Percentiles rank a stretch among this genome's conserved stretches.
phyloP scores from a whole-genome alignment of 1,140 invertebrate species.

The Mya arenaria region DNA sequence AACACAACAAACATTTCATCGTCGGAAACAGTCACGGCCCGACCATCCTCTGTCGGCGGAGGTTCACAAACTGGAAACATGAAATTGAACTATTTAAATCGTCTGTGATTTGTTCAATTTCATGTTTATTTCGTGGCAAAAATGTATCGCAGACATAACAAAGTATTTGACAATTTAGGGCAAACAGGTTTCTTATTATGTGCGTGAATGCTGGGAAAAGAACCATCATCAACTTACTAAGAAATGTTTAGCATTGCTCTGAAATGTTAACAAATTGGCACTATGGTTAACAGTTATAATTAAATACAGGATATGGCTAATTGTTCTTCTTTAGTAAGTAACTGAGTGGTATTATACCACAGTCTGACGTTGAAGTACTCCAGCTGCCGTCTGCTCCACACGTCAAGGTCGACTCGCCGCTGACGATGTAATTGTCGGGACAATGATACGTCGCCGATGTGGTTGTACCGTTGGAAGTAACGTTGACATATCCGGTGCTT shows the following conservation, averaged over 20 bases:
- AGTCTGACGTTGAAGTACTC: slow-evolving; percentile 13
- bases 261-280: too few relatives aligned
- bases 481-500: neutral
- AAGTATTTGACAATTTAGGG: neutral
- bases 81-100: too few relatives aligned
- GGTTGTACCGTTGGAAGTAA: slow-evolving; percentile 2
- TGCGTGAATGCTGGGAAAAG: too few relatives aligned
- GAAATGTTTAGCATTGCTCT: too few relatives aligned
- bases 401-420: neutral
- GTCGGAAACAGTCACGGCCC: slow-evolving; percentile 4
- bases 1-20: slow-evolving; percentile 10
- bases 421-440: neutral
- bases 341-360: slow-evolving; percentile 11
- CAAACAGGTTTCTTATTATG: neutral
- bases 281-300: too few relatives aligned
- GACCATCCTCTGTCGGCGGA: neutral
- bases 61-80: slow-evolving; percentile 16
- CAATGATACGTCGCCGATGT: slow-evolving; percentile 28
- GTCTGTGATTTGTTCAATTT: too few relatives aligned
- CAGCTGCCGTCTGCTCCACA: slow-evolving; percentile 12
- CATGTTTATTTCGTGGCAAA: too few relatives aligned
- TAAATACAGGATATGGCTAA: too few relatives aligned
- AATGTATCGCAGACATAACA: too few relatives aligned
- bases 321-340: too few relatives aligned
- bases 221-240: too few relatives aligned